Evolutionary conservation across 2,113 vertebrate species (phyloP), one percentile per base, ranked within the genome.

Genomic region (Terrapene triunguis): DNA sequence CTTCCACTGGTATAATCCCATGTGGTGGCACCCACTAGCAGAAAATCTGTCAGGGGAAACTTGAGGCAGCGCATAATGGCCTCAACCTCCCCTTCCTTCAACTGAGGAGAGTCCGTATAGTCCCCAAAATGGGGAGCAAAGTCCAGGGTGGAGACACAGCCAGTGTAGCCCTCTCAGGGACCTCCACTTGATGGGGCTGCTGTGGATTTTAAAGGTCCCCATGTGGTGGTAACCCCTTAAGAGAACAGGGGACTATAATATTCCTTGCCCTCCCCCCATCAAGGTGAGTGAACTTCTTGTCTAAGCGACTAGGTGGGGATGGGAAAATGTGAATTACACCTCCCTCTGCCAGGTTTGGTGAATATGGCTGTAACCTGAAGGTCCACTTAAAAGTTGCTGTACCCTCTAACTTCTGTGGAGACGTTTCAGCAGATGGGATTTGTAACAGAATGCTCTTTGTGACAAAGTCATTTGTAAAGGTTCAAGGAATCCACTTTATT

Each of bases 401-500:
- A 10, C 57, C 79, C 55, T 6, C 22, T 24, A 92, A 32, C 6
- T 2, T 92, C 81, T 17, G 3, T 4, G 2, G 25, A 53, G 5
- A 16, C 81, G 19, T 88, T 32, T 91, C 12, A 8, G 76, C 79
- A 87, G 32, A 35, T 6, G 57, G 86, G 8, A 76, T 69, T 94
- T 89, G 47, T 42, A 13, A 55, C 13, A 35, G 54, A 78, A 1
- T 38, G 12, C 48, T 50, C 42, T 72, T 90, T 65, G 76, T 89
- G 84, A 38, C 42, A 91, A 19, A 65, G n/a, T 8, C 5, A 90
- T 74, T 94, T 1, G 0, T 78, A 78, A 78, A 78, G 42, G 74
- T 78, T 47, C 42, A 29, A 12, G 25, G 42, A 95, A 24, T 13
- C 94, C 51, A 29, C 94, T 96, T 85, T 80, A 76, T 95, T 89